These are phyloP conservation scores for Luperina nickerlii DNA, from an alignment of 2,888 invertebrate species.

Conservation along the genomic window DNA sequence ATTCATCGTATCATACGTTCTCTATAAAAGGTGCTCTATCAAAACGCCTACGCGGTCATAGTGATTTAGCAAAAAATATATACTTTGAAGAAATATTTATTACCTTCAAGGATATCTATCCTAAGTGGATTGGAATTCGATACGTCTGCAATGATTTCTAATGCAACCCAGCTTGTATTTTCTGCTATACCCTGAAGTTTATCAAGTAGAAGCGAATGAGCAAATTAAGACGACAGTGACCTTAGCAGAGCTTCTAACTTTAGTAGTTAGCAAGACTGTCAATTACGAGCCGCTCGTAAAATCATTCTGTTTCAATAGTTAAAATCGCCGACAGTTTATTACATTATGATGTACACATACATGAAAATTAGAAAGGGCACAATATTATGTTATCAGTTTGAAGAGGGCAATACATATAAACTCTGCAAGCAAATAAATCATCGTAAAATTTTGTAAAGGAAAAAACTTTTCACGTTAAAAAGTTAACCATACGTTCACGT, in stretches of 20 bases:
- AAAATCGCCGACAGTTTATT: background rate
- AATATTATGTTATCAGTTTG: slow-evolving; percentile 26
- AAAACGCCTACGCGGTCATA: slow-evolving; percentile 54
- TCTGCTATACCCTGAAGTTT: slow-evolving; percentile 8
- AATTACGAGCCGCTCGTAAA: slow-evolving; percentile 7
- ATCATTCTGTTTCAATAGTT: slow-evolving; percentile 10
- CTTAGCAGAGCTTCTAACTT: slow-evolving; percentile 18
- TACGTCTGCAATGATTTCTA: slow-evolving; percentile 28
- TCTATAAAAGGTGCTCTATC: slow-evolving; percentile 55
- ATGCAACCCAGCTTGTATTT: slow-evolving; percentile 12
- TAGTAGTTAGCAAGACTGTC: slow-evolving; percentile 1
- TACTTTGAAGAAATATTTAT: slow-evolving; percentile 45
- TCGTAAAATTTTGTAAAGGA: slow-evolving; percentile 36
- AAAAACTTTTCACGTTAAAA: slow-evolving; percentile 61
- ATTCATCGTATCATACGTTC: slow-evolving; percentile 45
- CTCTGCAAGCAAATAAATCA: slow-evolving; percentile 40
- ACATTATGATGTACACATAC: slow-evolving; percentile 11
- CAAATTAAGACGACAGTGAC: slow-evolving; percentile 3
- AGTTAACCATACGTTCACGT: slow-evolving; percentile 56
- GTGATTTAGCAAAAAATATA: slow-evolving; percentile 55
- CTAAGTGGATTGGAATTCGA: slow-evolving; percentile 39
- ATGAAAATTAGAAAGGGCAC: slow-evolving; percentile 37
- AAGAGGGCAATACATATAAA: slow-evolving; percentile 26
- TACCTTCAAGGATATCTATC: slow-evolving; percentile 35
- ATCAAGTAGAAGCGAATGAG: slow-evolving; percentile 27